Evolutionary conservation across 2,888 invertebrate genomes (phyloP).

Genomic region (Busseola fusca): DNA sequence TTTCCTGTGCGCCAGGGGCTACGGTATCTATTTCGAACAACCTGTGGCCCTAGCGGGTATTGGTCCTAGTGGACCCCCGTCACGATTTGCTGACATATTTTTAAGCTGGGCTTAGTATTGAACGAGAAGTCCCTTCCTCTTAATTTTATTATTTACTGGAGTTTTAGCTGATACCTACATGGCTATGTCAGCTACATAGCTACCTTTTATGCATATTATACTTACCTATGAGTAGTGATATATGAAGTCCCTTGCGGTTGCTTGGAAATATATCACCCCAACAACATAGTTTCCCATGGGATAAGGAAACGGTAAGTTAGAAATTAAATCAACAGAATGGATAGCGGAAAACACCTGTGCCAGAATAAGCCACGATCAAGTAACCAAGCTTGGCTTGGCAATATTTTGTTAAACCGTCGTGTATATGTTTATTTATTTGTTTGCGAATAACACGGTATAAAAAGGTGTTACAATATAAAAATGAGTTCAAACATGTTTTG

Average conservation of each 20-base stretch:
- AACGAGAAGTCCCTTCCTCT: neutral
- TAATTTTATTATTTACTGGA: neutral
- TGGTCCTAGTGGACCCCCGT: too few species aligned
- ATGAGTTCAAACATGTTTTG: too few species aligned
- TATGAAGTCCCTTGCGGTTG: slow-evolving; percentile 33
- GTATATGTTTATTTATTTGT: too few species aligned
- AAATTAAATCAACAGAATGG: slow-evolving; percentile 35
- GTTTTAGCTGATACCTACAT: neutral
- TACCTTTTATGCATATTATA: slow-evolving; percentile 13
- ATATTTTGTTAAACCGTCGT: neutral
- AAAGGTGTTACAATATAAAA: too few species aligned
- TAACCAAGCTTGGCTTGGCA: neutral
- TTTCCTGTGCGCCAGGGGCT: too few species aligned
- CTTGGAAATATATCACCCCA: slow-evolving; percentile 51
- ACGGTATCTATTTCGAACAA: too few species aligned
- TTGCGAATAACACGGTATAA: too few species aligned
- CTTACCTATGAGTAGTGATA: slow-evolving; percentile 42
- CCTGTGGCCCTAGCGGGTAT: too few species aligned
- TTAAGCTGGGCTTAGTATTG: neutral
- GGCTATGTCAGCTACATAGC: neutral
- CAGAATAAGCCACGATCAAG: slow-evolving; percentile 3
- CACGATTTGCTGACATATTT: too few species aligned
- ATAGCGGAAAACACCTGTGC: slow-evolving; percentile 35
- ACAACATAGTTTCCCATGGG: slow-evolving; percentile 31
- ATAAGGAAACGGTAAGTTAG: slow-evolving; percentile 27